Evolutionary conservation across 2,797 vertebrate genomes (phyloP), one percentile per base, ranked within the genome.

Genomic region (Dermochelys coriacea): DNA sequence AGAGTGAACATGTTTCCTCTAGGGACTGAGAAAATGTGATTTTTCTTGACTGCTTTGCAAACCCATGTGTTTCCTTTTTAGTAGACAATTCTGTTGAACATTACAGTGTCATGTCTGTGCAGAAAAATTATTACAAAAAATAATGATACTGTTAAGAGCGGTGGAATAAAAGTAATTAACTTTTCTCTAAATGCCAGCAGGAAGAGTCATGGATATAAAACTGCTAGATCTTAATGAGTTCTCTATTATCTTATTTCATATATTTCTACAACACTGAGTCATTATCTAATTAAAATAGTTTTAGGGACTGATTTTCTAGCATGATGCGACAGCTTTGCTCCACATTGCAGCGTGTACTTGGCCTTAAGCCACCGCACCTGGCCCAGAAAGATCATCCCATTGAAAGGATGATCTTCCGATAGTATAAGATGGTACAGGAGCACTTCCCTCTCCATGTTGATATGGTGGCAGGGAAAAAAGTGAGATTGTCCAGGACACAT

Each of bases 111-210:
- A 87, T 47, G 49, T 71, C 86, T 94, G 71, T 0, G 9, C 50
- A 90, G 89, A n/a, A 86, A 97, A 95, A 68, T 87, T 77, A 89
- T 93, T 27, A 75, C 29, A 75, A 93, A 91, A 95, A 93, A 89
- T 91, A 93, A 95, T 86, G 29, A 80, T 50, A 92, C 93, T 41
- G 41, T 87, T 87, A 91, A 51, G 41, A 94, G 82, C 1, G n/a
- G 59, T 84, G 68, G 82, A 95, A 94, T 86, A 96, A 95, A 95
- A 87, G 55, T 84, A 96, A 95, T 95, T 96, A 96, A 94, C 41
- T 85, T 91, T 80, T 87, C 85, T 29, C 50, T 37, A 91, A 90
- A 96, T 92, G 82, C 79, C 83, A 96, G 25, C n/a, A 7, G 51
- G 45, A 79, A 93, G n/a, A 86, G 37, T 34, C 83, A 52, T 68